A percentile compares a stretch with the other conserved stretches of the same genome.
phyloP scores from a whole-genome alignment of 2,797 vertebrate species.

The Coregonus suidteri region DNA sequence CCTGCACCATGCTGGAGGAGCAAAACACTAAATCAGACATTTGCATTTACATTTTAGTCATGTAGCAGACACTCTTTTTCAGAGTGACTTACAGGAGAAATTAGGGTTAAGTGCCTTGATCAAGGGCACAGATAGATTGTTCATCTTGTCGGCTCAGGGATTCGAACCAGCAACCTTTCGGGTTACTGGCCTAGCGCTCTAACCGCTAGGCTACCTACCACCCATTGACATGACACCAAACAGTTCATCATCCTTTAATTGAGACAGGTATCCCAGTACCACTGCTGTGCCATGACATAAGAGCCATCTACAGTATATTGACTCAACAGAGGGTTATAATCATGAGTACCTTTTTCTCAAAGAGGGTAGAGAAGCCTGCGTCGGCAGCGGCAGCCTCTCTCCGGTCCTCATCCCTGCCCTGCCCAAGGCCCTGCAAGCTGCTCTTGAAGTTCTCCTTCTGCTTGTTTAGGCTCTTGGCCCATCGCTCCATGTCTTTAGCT shows the following conservation, averaged over 20 bases:
- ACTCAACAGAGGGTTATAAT: not conserved
- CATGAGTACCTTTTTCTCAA: constrained; percentile 87
- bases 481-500: constrained; percentile 96
- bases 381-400: constrained; percentile 90
- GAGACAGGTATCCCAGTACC: not conserved
- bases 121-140: no score
- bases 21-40: constrained; percentile 17
- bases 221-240: not conserved
- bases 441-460: constrained; percentile 92
- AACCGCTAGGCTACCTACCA: no score
- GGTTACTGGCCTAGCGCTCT: no score
- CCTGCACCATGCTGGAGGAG: constrained; percentile 69
- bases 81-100: no score
- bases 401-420: constrained; percentile 81
- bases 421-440: constrained; percentile 79
- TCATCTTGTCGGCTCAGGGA: no score
- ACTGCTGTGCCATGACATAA: constrained; percentile 8
- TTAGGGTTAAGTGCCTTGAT: no score
- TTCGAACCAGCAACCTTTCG: no score
- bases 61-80: no score
- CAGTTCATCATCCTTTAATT: not conserved
- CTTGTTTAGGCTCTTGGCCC: constrained; percentile 95
- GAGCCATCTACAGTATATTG: not conserved
- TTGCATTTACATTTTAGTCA: no score
- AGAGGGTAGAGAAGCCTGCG: constrained; percentile 87